Evolutionary conservation across 2,797 vertebrate species (phyloP).

Genomic region (Bovichtus diacanthus): DNA sequence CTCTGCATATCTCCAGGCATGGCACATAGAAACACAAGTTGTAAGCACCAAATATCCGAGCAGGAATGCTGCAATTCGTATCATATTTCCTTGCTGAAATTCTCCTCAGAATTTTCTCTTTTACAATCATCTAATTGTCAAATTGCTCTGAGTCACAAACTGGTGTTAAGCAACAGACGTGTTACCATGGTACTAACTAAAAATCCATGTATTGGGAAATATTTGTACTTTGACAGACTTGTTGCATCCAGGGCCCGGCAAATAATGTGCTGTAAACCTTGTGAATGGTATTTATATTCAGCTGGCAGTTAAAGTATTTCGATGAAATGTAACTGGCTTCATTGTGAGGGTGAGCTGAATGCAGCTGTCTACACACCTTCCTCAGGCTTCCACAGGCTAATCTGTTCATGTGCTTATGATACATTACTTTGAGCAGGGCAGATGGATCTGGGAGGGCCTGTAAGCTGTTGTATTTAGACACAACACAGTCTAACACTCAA

Average conservation of each 20-base stretch:
- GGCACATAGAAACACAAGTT: conserved; percentile 58
- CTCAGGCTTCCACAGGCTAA: conserved; percentile 48
- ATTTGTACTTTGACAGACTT: conserved; percentile 19
- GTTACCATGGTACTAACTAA: conserved; percentile 42
- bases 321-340: conserved; percentile 11
- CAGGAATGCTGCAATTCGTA: conserved; percentile 32
- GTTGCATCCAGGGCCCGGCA: conserved; percentile 21
- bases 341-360: conserved; percentile 36
- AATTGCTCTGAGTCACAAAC: conserved; percentile 49
- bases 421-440: conserved; percentile 54
- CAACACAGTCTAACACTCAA: conserved; percentile 56
- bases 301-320: not conserved
- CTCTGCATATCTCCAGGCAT: conserved; percentile 72
- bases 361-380: conserved; percentile 28
- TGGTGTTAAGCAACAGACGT: conserved; percentile 40
- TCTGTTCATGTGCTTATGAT: conserved; percentile 65
- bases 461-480: conserved; percentile 71
- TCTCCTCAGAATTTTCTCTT: conserved; percentile 28
- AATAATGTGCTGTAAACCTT: not conserved
- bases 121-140: conserved; percentile 32
- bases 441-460: conserved; percentile 62
- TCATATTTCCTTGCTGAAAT: conserved; percentile 11
- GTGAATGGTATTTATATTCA: conserved; percentile 9
- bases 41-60: conserved; percentile 60
- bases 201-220: conserved; percentile 46